phyloP scores from a whole-genome alignment of 1,140 invertebrate species.

The Zaprionus africanus region DNA sequence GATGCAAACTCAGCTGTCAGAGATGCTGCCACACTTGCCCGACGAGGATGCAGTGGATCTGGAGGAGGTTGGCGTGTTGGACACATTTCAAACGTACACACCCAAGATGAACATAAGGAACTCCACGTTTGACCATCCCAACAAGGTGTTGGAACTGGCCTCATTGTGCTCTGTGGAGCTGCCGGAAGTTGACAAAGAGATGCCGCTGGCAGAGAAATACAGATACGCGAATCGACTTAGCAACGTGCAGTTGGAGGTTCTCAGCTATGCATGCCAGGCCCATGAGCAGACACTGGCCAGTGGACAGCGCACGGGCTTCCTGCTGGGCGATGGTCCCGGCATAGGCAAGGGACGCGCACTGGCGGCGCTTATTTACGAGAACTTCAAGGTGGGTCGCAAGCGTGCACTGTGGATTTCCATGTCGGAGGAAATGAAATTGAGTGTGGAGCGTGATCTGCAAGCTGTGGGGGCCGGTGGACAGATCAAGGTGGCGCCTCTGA shows the following conservation, averaged over 20 bases:
- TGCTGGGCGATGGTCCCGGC: constrained; percentile 99
- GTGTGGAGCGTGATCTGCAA: constrained; percentile 96
- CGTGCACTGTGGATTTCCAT: constrained; percentile 98
- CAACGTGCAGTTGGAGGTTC: constrained; percentile 97
- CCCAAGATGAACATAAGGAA: background rate
- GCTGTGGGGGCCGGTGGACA: constrained; percentile 93
- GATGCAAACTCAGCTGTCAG: background rate
- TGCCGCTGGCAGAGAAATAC: constrained; percentile 92
- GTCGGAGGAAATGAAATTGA: constrained; percentile 98
- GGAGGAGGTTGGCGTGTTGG: constrained; percentile 9
- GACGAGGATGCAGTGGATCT: constrained; percentile 18
- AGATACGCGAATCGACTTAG: constrained; percentile 94
- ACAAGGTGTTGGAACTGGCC: constrained; percentile 99
- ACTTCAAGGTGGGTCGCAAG: constrained; percentile 95
- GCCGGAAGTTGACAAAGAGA: constrained; percentile 95
- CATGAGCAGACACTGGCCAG: constrained; percentile 96
- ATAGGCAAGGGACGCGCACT: constrained; percentile 99
- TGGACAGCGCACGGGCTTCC: constrained; percentile 96
- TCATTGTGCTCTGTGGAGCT: constrained; percentile 98
- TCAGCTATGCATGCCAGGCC: constrained; percentile 97
- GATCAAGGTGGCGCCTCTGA: constrained; percentile 90
- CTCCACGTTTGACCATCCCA: constrained; percentile 89
- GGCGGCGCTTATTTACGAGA: constrained; percentile 98
- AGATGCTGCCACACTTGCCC: background rate
- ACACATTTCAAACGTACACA: background rate